A percentile compares a stretch with the other conserved stretches of the same genome.
These are phyloP conservation scores for Cantharis lateralis DNA, from an alignment of 2,888 invertebrate genomes.

Conservation along the genomic window DNA sequence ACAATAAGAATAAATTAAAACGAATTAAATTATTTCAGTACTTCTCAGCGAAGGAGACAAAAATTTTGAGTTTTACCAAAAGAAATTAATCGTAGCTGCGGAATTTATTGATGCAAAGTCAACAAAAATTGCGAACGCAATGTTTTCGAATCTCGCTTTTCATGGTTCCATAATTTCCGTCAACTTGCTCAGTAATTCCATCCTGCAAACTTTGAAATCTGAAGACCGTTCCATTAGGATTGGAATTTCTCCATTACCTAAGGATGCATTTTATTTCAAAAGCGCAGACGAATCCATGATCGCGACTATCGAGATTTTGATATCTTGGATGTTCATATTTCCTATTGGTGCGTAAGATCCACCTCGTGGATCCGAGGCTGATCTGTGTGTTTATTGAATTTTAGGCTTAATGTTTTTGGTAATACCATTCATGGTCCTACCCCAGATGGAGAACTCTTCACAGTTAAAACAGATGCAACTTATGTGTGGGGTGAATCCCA, in stretches of 20 bases:
- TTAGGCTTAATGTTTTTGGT: slow-evolving; percentile 54
- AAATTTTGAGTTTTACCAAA: slow-evolving; percentile 56
- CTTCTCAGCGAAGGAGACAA: slow-evolving; percentile 50
- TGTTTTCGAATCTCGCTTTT: slow-evolving; percentile 57
- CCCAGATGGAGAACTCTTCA: slow-evolving; percentile 64
- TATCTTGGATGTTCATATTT: slow-evolving; percentile 49
- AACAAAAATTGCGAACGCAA: slow-evolving; percentile 53
- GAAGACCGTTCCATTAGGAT: slow-evolving; percentile 46
- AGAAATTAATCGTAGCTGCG: slow-evolving; percentile 56
- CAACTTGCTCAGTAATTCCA: slow-evolving; percentile 57
- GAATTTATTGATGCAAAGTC: slow-evolving; percentile 51
- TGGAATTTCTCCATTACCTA: slow-evolving; percentile 48
- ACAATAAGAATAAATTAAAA: not conserved
- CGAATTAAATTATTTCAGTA: slow-evolving; percentile 41
- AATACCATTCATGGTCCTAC: slow-evolving; percentile 63
- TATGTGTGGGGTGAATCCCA: slow-evolving; percentile 66
- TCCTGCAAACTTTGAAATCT: slow-evolving; percentile 53
- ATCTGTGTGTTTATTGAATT: not conserved
- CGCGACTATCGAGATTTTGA: not conserved
- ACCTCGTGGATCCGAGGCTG: no score
- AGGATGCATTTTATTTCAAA: not conserved
- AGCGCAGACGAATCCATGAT: not conserved
- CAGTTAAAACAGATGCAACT: slow-evolving; percentile 70
- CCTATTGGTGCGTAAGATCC: slow-evolving; percentile 47
- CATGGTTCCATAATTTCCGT: slow-evolving; percentile 60